Base-by-base conservation (phyloP, 2,888 invertebrate species). In the Melanchra persicariae region DNA sequence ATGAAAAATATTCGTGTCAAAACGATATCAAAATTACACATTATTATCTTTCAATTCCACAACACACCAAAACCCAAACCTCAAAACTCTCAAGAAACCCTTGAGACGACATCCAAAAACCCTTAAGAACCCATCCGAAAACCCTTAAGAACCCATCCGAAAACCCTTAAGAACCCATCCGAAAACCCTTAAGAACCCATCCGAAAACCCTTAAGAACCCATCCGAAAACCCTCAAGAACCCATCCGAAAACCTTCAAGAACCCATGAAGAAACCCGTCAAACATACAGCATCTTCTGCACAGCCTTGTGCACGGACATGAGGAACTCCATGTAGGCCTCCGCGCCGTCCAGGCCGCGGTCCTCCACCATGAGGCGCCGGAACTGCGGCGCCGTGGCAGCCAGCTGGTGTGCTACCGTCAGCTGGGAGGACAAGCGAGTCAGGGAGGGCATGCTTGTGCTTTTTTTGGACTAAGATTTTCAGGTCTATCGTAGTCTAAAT, bases 261-360 rank as follows among this genome's bases (percentile, higher is more conserved):
- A 8, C 22, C 61, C 24, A 34, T 24, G 40, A 54, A 40, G 47
- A 40, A 67, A 37, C 17, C 60, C 43, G 7, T 24, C 45, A 54
- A n/a, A 68, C 92, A 83, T 93, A 94, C 91, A 93, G 82, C 84
- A 95, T 85, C 73, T 91, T 91, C 88, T 93, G 93, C 89, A 99
- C 99, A 96, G 99, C 98, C 96, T 98, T 99, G 97, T 99, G 99
- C 96, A 98, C 98, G 92, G 98, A 98, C 96, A 99, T 99, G 84
- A 99, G 97, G 94, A 98, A 99, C 92, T 99, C 99, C 59, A 99
- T 98, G 94, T 99, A 99, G 84, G 98, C 98, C 19, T 98, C 97
- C 66, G 97, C 97, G 69, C 98, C 98, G 93, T 98, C 98, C 57
- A 97, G 93, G 37, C 97, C 97, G 82, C 98, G 97, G 95, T 99